Evolutionary conservation across 2,888 invertebrate genomes (phyloP).

Genomic region (Apantesis nais): DNA sequence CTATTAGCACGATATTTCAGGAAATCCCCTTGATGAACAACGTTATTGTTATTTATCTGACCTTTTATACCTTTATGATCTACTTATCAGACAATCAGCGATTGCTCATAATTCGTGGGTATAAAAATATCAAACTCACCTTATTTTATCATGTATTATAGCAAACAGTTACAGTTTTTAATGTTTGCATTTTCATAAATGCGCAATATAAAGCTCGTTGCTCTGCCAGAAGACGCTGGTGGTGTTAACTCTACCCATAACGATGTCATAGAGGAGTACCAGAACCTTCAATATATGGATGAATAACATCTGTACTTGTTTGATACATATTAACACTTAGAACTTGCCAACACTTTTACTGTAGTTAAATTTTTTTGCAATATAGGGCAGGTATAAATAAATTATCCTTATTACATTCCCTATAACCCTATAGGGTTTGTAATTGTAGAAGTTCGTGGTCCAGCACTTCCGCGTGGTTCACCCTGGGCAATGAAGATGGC

Average conservation of each 20-base stretch:
- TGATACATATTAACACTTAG: too few relatives aligned
- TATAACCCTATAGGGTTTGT: too few relatives aligned
- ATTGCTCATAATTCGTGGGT: neutral
- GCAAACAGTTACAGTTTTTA: neutral
- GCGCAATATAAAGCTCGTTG: conserved; percentile 31
- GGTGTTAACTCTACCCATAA: neutral
- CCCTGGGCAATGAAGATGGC: too few relatives aligned
- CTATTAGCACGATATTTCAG: too few relatives aligned
- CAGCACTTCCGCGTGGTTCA: too few relatives aligned
- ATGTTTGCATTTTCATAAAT: neutral
- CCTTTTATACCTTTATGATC: too few relatives aligned
- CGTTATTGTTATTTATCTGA: neutral
- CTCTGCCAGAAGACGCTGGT: conserved; percentile 2
- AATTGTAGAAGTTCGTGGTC: too few relatives aligned
- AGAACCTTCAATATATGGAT: conserved; percentile 8
- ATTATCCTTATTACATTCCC: too few relatives aligned
- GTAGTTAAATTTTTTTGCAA: too few relatives aligned
- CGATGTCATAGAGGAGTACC: conserved; percentile 17
- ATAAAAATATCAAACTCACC: neutral
- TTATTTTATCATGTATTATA: neutral
- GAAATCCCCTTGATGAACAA: too few relatives aligned
- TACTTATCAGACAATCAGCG: neutral
- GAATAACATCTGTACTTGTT: neutral
- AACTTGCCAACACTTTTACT: too few relatives aligned
- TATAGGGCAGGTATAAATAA: too few relatives aligned